Conservation (phyloP, 1,140 invertebrate species). For the Pogonomyrmex californicus region DNA sequence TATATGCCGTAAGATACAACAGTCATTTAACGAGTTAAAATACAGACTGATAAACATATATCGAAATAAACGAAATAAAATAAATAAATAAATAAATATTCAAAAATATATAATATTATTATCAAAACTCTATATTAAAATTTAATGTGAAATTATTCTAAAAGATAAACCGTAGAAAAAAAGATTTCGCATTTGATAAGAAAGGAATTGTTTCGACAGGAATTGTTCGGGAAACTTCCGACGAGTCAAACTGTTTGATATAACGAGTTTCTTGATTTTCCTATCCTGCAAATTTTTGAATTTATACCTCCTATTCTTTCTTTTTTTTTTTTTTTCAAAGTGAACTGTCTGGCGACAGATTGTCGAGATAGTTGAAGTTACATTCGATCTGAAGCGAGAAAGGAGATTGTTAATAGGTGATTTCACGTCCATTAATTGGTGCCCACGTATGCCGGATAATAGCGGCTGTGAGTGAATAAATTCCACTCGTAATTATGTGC, state of each 20-base stretch:
- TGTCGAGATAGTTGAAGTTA: background rate
- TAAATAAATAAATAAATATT: background rate
- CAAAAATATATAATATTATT: background rate
- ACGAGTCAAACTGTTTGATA: background rate
- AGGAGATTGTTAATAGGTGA: background rate
- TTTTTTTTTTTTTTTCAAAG: background rate
- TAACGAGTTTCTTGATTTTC: background rate
- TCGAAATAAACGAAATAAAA: background rate
- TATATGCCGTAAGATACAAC: background rate
- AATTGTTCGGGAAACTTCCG: background rate
- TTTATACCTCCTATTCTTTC: background rate
- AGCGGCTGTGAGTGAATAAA: conserved; percentile 53
- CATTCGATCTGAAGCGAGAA: background rate
- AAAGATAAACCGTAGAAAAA: background rate
- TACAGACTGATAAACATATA: background rate
- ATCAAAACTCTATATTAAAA: background rate
- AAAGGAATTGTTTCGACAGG: background rate
- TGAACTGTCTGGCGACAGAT: background rate
- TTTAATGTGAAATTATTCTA: background rate
- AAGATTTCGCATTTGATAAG: background rate
- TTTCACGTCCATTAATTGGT: conserved; percentile 30
- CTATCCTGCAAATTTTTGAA: background rate
- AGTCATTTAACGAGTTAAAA: background rate
- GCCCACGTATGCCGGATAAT: background rate
- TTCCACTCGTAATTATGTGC: conserved; percentile 65